These are phyloP conservation scores for Deroptyus accipitrinus DNA, from an alignment of 2,113 vertebrate species.

Conservation along the genomic window DNA sequence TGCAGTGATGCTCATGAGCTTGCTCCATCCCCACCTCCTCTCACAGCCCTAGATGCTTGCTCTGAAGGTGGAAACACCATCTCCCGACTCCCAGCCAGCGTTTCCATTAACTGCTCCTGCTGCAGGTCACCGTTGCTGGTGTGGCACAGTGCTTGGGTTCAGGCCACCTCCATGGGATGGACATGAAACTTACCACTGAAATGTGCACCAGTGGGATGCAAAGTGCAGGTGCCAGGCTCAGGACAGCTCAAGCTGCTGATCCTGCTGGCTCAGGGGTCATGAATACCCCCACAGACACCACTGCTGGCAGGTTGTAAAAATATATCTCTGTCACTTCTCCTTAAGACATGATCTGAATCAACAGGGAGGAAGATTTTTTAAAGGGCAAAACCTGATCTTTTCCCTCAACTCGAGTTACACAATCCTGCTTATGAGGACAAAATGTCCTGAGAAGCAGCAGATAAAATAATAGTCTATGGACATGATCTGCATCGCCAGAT, in stretches of 20 bases:
- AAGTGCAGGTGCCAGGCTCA: background rate
- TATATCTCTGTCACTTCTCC: background rate
- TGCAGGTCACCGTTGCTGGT: background rate
- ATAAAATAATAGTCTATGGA: background rate
- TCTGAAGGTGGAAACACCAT: background rate
- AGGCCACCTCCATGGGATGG: background rate
- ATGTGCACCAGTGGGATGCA: rapidly evolving
- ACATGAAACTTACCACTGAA: background rate
- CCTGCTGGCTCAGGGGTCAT: background rate
- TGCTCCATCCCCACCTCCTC: background rate
- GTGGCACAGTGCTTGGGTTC: background rate
- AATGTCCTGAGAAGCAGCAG: constrained; percentile 7
- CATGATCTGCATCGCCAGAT: background rate
- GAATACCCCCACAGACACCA: background rate
- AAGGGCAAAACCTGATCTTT: background rate
- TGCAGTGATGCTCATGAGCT: background rate
- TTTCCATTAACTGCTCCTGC: background rate
- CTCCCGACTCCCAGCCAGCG: background rate
- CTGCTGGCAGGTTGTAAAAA: background rate
- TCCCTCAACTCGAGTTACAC: background rate
- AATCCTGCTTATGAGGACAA: background rate
- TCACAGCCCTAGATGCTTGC: background rate
- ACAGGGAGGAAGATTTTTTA: background rate
- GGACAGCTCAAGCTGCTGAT: background rate
- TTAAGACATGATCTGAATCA: background rate